Conservation (phyloP, 1,140 invertebrate genomes). For the Papilio aristodemus region DNA sequence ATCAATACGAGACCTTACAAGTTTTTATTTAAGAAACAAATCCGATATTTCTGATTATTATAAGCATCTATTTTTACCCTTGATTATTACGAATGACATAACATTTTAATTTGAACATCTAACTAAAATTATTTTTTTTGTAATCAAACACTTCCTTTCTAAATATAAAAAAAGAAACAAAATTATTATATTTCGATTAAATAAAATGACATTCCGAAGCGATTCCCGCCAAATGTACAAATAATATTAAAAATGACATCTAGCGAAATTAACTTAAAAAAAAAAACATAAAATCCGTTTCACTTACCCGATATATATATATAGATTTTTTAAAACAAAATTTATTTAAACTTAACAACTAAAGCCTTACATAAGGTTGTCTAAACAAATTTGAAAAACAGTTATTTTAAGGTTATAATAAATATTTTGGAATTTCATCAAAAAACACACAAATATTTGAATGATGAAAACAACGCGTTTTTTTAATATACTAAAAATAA, state of each 20-base stretch:
- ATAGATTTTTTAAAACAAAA: slow-evolving; percentile 23
- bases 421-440: slow-evolving; percentile 21
- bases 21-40: no score
- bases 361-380: neutral
- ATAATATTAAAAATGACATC: slow-evolving; percentile 25
- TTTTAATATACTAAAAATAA: no score
- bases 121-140: no score
- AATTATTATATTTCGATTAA: neutral
- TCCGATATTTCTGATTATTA: no score
- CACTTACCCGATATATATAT: slow-evolving; percentile 18
- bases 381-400: slow-evolving; percentile 5
- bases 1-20: no score
- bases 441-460: neutral
- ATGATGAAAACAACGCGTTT: no score
- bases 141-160: no score
- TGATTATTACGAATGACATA: no score
- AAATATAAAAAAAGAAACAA: no score
- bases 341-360: slow-evolving; percentile 17
- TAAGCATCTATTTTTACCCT: no score
- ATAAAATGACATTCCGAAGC: neutral
- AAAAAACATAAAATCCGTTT: slow-evolving; percentile 11
- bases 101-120: no score
- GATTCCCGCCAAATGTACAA: slow-evolving; percentile 10
- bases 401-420: slow-evolving; percentile 16
- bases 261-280: slow-evolving; percentile 30